Base-by-base conservation (phyloP, 2,888 invertebrate species). In the Brenthis daphne region DNA sequence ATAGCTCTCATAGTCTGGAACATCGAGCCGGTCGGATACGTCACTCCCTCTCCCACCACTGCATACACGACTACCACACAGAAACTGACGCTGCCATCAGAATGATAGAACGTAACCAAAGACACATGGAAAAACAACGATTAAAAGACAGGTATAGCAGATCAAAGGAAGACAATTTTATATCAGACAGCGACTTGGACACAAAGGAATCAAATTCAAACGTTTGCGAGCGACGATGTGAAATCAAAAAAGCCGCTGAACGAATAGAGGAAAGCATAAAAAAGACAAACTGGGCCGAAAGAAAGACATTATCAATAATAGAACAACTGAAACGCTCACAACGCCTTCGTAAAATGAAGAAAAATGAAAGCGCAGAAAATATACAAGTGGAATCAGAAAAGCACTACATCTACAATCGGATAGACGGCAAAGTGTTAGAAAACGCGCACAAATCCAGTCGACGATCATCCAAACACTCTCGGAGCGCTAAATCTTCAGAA, bases 401-500 rank as follows among this genome's bases (percentile, higher is more conserved):
- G 67, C 86, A 90, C 72, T 86, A 92, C 75, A 85, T 88, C 78
- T 88, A 93, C 70, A 84, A 85, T 72, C 81, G 91, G 72, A 92
- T 92, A 80, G 93, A 93, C 78, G 94, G 94, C 8, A 93, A 93
- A 75, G 87, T 93, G 3, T 76, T 93, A n/a, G 92, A 93, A 76
- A 93, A 92, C 80, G 92, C 93, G 20, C 93, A 94, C 79, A 94
- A 94, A 74, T 92, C 93, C 11, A 92, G 91, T 75, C 85, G 88
- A 67, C 85, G 93, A 51, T 82, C 90, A 6, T 90, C 93, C 1
- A 90, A 89, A 74, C 93, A 94, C 78, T 90, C 93, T 11, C 85
- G 95, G 61, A 96, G 95, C 80, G 95, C 95, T 0, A 96, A 96
- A 76, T 96, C 96, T 0, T 89, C 96, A 11, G 97, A 97, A 80